phyloP scores from a whole-genome alignment of 2,888 invertebrate genomes.

The Athalia circularis region DNA sequence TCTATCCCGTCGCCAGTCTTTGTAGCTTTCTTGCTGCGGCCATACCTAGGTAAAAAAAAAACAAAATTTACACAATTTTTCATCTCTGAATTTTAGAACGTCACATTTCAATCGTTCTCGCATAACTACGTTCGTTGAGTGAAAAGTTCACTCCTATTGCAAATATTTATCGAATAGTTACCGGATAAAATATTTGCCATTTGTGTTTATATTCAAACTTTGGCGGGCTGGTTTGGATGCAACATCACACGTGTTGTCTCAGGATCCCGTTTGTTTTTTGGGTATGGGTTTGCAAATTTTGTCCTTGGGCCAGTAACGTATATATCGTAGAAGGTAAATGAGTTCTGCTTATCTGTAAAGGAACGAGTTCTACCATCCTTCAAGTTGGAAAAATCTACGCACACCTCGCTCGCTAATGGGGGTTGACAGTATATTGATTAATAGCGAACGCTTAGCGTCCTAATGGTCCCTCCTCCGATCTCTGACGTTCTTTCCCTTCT shows the following conservation, averaged over 20 bases:
- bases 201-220: too few relatives aligned
- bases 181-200: too few relatives aligned
- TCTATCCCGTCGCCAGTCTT: conserved; percentile 69
- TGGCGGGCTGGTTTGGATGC: neutral
- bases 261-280: conserved; percentile 26
- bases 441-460: conserved; percentile 41
- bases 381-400: conserved; percentile 40
- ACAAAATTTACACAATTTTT: neutral
- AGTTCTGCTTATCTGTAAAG: too few relatives aligned
- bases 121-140: conserved; percentile 7
- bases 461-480: conserved; percentile 32
- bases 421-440: conserved; percentile 44
- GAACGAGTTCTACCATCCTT: conserved; percentile 20
- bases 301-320: neutral
- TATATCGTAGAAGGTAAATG: conserved; percentile 5
- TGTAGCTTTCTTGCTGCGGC: conserved; percentile 67
- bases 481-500: conserved; percentile 35
- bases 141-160: conserved; percentile 6
- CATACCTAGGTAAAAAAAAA: conserved; percentile 65
- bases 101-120: too few relatives aligned
- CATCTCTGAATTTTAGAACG: neutral
- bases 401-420: conserved; percentile 43
- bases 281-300: conserved; percentile 21
- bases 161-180: conserved; percentile 19
- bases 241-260: conserved; percentile 9